These are phyloP conservation scores for Oncopodura yosiiana DNA, from an alignment of 1,140 invertebrate genomes.

Conservation along the genomic window DNA sequence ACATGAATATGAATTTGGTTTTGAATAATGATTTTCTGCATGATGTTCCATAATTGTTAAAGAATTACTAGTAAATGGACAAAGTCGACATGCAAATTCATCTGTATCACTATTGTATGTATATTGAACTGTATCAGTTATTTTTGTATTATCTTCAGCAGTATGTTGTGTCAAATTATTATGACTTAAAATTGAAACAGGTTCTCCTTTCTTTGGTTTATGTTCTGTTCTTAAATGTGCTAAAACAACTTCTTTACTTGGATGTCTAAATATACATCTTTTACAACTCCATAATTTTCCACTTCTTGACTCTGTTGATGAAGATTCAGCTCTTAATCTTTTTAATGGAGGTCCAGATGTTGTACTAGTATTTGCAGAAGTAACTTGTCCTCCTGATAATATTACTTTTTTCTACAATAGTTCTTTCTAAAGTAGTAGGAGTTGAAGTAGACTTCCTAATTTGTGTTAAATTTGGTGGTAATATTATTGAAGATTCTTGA, in stretches of 20 bases:
- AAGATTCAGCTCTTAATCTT: slow-evolving; percentile 19
- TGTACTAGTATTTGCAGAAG: slow-evolving; percentile 3
- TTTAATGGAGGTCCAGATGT: slow-evolving; percentile 8
- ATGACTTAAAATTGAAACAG: slow-evolving; percentile 26
- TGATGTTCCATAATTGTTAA: slow-evolving; percentile 56
- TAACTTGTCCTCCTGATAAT: slow-evolving; percentile 26
- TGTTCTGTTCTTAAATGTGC: slow-evolving; percentile 55
- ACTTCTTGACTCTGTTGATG: slow-evolving; percentile 51
- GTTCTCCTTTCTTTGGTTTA: slow-evolving; percentile 28
- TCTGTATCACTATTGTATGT: slow-evolving; percentile 8
- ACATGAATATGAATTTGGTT: slow-evolving; percentile 61
- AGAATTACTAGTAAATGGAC: slow-evolving; percentile 60
- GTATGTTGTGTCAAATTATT: slow-evolving; percentile 16
- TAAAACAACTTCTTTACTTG: slow-evolving; percentile 53
- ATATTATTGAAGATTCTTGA: neutral
- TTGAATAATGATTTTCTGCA: slow-evolving; percentile 59
- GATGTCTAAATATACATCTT: slow-evolving; percentile 57
- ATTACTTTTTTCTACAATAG: slow-evolving; percentile 28
- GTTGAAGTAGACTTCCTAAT: no score
- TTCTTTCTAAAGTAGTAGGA: neutral
- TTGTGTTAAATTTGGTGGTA: neutral
- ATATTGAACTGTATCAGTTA: slow-evolving; percentile 23
- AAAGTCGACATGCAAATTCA: slow-evolving; percentile 53
- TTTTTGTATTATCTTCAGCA: slow-evolving; percentile 6
- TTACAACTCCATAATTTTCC: slow-evolving; percentile 71